Evolutionary conservation across 1,140 invertebrate genomes (phyloP).

Genomic region (Sminthurides bifidus): DNA sequence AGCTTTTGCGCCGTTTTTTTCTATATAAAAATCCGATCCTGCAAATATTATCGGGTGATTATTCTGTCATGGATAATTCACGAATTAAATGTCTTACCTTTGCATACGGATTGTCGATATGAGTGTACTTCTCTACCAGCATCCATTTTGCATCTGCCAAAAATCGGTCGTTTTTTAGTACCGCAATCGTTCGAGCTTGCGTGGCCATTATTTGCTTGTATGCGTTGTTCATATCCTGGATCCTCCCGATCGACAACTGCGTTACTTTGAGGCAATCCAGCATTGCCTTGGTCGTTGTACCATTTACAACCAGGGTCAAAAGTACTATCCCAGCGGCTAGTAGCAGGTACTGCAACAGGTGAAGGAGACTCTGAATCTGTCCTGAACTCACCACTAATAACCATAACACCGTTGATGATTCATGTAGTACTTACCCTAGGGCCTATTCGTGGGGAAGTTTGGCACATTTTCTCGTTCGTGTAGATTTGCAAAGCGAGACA

Average conservation of each 20-base stretch:
- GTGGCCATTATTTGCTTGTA: constrained; percentile 33
- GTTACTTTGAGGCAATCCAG: constrained; percentile 38
- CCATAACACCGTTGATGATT: background rate
- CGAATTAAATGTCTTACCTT: constrained; percentile 5
- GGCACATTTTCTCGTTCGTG: constrained; percentile 32
- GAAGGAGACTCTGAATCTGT: background rate
- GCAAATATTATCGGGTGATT: background rate
- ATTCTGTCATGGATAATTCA: background rate
- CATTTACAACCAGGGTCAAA: constrained; percentile 39
- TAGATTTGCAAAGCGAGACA: constrained; percentile 32
- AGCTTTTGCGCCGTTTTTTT: background rate
- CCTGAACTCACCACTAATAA: background rate
- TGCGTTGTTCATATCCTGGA: constrained; percentile 39
- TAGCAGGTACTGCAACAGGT: constrained; percentile 36
- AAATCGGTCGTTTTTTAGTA: constrained; percentile 20
- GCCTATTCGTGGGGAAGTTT: constrained; percentile 28
- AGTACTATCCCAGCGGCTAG: constrained; percentile 40
- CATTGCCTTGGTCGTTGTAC: constrained; percentile 37
- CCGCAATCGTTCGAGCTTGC: constrained; percentile 15
- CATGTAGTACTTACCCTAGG: constrained; percentile 19
- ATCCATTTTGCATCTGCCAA: constrained; percentile 31
- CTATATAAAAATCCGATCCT: background rate
- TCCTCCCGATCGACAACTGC: constrained; percentile 36
- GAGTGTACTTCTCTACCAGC: constrained; percentile 18
- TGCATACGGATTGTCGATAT: constrained; percentile 9